A percentile compares a stretch with the other conserved stretches of the same genome.
phyloP scores from a whole-genome alignment of 2,797 vertebrate genomes.

The Silurus aristotelis region DNA sequence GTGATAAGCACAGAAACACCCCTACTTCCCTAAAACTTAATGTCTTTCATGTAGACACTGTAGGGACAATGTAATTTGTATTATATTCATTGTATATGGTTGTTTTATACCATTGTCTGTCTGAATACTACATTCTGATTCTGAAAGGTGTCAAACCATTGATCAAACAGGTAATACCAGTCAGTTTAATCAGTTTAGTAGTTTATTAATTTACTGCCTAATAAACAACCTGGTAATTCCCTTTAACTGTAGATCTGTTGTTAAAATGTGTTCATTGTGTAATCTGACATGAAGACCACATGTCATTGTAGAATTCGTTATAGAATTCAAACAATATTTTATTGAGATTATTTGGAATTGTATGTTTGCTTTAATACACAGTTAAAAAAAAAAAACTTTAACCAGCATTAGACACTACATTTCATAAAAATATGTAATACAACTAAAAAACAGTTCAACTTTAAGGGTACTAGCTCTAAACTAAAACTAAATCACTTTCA shows the following conservation, averaged over 20 bases:
- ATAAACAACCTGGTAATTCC: not conserved
- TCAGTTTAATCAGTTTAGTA: no score
- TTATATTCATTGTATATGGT: not conserved
- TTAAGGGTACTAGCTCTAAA: not conserved
- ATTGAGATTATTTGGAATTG: not conserved
- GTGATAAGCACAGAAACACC: not conserved
- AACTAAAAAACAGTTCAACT: not conserved
- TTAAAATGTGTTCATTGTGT: not conserved
- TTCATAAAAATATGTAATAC: not conserved
- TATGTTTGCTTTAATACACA: not conserved
- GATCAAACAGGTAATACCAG: no score
- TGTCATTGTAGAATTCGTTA: not conserved
- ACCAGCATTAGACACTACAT: not conserved
- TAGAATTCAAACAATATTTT: not conserved
- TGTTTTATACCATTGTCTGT: no score
- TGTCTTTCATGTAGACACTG: not conserved
- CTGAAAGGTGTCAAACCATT: no score
- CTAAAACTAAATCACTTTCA: not conserved
- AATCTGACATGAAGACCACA: not conserved
- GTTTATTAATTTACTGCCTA: no score
- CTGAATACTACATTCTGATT: no score
- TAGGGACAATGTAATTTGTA: not conserved
- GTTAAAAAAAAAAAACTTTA: not conserved
- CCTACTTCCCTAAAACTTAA: no score
- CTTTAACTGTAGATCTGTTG: not conserved